These are phyloP conservation scores for Catagonus wagneri DNA, from an alignment of 2,113 vertebrate species.

Conservation along the genomic window DNA sequence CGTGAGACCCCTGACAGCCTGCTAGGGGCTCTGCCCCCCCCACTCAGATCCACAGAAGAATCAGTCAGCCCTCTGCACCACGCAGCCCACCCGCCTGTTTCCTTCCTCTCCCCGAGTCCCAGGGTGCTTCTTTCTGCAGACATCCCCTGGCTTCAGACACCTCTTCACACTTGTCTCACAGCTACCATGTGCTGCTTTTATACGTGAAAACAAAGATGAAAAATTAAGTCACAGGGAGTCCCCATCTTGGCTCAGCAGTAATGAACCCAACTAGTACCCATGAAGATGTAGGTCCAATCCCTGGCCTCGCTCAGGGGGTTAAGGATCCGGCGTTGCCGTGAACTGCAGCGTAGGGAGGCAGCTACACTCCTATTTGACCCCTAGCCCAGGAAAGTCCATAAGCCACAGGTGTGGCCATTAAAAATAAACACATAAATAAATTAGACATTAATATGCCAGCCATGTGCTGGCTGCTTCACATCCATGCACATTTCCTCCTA, in stretches of 20 bases:
- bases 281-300: too few species aligned
- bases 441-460: not conserved
- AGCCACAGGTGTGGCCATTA: too few species aligned
- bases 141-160: not conserved
- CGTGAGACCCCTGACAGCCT: fast-evolving
- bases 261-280: too few species aligned
- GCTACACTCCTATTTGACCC: too few species aligned
- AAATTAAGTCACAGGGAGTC: not conserved
- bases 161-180: not conserved
- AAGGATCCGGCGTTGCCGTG: too few species aligned
- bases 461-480: fast-evolving
- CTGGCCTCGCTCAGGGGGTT: too few species aligned
- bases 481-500: not conserved
- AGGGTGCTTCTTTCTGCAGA: not conserved
- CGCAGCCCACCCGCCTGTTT: not conserved
- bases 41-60: not conserved
- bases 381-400: too few species aligned
- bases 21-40: not conserved
- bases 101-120: not conserved
- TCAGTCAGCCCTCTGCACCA: not conserved
- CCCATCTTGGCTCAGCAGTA: too few species aligned
- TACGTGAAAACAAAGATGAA: not conserved
- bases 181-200: not conserved
- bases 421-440: fast-evolving
- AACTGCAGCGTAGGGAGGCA: too few species aligned